Base-by-base conservation (phyloP, 2,888 invertebrate species). In the Conomelus anceps region DNA sequence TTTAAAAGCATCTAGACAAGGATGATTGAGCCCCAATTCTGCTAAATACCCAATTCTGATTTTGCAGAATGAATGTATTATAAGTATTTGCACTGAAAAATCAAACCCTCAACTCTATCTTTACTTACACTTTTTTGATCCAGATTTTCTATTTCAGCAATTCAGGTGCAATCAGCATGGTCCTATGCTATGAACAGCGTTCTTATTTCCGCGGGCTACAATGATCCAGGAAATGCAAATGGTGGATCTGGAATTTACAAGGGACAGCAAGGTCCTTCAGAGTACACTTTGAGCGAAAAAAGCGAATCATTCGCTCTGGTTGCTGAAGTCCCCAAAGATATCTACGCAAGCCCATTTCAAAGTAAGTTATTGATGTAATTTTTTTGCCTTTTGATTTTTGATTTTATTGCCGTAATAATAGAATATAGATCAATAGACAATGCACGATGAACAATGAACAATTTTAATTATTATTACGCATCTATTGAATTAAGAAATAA, bases 161-260 rank as follows among this genome's bases (percentile, higher is more conserved):
- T 93, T 17, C 93, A 94, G 91, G 92, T 93, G 17, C 94, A 94
- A 91, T 92, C 93, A 4, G 93, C 93, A 3, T 95, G 94, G 93
- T 93, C 95, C 0, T 93, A 93, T 84, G 93, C 93, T 0, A 92
- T 94, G 90, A 92, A 93, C 4, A 93, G 93, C 0, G 95, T 94
- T 91, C 92, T 95, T 0, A 91, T 95, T 17, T 94, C 93, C 0
- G 92, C 95, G 0, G 94, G 94, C 22, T 93, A 94, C 89, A 94
- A 94, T 89, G 89, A 91, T 0, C 93, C 94, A 0, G n/a, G 84
- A 0, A 88, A 85, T 7, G 93, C 93, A 0, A 93, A 92, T 88
- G 91, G 93, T 7, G 95, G 95, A 20, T 94, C 94, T 90, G 95
- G 95, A 4, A 94, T 95, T 84, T 95, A 94, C 91, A 91, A 92